Percentiles rank a stretch among this genome's conserved stretches.
Conservation (phyloP, 2,797 vertebrate species). For the Coregonus ussuriensis region DNA sequence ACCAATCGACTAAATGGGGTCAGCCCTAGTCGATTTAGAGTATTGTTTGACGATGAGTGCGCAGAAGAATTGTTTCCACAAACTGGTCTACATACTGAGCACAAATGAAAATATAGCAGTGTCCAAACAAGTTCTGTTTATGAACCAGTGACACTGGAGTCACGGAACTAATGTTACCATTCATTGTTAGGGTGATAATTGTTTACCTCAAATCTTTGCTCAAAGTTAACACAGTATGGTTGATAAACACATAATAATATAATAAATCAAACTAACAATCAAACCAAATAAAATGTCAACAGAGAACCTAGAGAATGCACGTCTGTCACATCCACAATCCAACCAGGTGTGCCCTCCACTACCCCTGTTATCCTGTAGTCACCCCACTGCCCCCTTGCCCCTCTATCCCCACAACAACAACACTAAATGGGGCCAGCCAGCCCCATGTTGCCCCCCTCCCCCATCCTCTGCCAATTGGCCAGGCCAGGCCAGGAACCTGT, state of each 20-base stretch:
- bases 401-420: not conserved
- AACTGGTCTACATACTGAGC: too few relatives aligned
- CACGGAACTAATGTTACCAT: too few relatives aligned
- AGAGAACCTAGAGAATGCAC: too few relatives aligned
- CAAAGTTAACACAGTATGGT: too few relatives aligned
- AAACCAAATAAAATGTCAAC: not conserved
- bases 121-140: too few relatives aligned
- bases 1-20: too few relatives aligned
- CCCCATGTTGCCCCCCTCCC: conserved; percentile 40
- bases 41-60: not conserved
- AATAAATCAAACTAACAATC: not conserved
- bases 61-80: not conserved
- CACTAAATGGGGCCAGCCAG: conserved; percentile 40
- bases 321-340: too few relatives aligned
- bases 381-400: not conserved
- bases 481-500: conserved; percentile 83
- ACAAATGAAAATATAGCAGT: too few relatives aligned
- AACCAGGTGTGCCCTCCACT: not conserved
- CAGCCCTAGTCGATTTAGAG: not conserved
- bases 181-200: too few relatives aligned
- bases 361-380: not conserved
- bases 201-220: too few relatives aligned
- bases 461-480: conserved; percentile 81
- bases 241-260: not conserved
- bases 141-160: too few relatives aligned